Conservation (phyloP, 2,888 invertebrate genomes). For the Tholera decimalis region DNA sequence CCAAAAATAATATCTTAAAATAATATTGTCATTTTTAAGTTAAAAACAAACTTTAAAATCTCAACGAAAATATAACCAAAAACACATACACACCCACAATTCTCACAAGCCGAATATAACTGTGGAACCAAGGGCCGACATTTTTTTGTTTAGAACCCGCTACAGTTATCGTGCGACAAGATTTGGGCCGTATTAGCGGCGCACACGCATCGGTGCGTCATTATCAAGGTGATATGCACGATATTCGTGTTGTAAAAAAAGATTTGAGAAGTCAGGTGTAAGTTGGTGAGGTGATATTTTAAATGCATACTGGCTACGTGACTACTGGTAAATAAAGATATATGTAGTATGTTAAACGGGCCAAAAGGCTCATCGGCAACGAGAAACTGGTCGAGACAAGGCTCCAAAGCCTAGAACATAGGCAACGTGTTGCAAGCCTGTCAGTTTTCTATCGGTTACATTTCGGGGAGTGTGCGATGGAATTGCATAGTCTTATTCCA, state of each 20-base stretch:
- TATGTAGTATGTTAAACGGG: no score
- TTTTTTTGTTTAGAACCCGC: conserved; percentile 57
- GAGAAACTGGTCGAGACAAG: no score
- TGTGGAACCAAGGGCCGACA: conserved; percentile 38
- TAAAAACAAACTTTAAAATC: no score
- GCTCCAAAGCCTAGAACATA: no score
- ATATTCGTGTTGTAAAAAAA: conserved; percentile 56
- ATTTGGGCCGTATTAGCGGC: conserved; percentile 60
- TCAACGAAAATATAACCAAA: conserved; percentile 12
- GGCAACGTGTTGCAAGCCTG: no score
- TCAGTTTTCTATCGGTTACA: no score
- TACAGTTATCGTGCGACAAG: conserved; percentile 61
- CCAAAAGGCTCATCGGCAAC: no score
- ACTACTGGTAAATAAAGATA: background rate
- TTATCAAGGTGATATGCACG: conserved; percentile 61
- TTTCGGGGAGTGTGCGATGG: no score
- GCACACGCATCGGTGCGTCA: conserved; percentile 63
- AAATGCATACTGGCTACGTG: conserved; percentile 21
- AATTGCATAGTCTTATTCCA: no score
- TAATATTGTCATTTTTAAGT: background rate
- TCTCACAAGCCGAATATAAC: conserved; percentile 40
- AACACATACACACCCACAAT: conserved; percentile 50
- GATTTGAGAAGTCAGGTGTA: conserved; percentile 48
- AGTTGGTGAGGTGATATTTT: conserved; percentile 28
- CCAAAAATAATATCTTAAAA: background rate